Base-by-base conservation (phyloP, 2,797 vertebrate species). In the Argya squamiceps region DNA sequence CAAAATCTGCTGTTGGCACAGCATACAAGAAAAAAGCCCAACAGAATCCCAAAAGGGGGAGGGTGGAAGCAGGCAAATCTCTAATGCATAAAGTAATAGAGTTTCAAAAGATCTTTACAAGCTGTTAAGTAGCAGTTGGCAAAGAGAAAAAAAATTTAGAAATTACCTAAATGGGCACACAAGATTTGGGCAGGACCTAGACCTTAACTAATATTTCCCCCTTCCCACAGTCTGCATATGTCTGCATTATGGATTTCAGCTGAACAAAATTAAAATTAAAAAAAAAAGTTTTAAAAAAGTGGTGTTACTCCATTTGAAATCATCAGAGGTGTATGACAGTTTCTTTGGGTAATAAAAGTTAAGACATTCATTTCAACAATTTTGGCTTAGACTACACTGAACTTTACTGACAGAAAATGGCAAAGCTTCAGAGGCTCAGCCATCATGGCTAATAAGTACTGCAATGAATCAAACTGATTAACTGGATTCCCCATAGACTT, bases 81-180 rank as follows among this genome's bases (percentile, higher is more conserved):
- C 96, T 89, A 95, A 94, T 70, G 92, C 71, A 90, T 82, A 82
- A 95, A 95, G 70, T 90, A 94, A 96, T 36, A 80, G 78, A 95
- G 89, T 87, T 97, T 96, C 85, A 84, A 87, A 96, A 94, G 93
- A 94, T 87, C 88, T 95, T 91, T 92, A 95, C 85, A 94, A 95
- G 91, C 94, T 92, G 80, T 76, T 85, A 94, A 93, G 74, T n/a
- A 96, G 78, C 68, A 83, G 68, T 67, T 65, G 75, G 76, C 43
- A 21, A 95, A 92, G 46, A 90, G 52, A 47, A 64, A 94, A 94
- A 96, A 95, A 73, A 60, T 13, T 19, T 41, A 29, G 27, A 78
- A 44, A 90, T 71, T 79, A 76, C 70, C 80, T 94, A 92, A 93
- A 93, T 29, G 41, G 74, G 56, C 77, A 92, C 88, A 22, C 39